phyloP scores from a whole-genome alignment of 2,888 invertebrate genomes.

The Mellilla xanthometata region DNA sequence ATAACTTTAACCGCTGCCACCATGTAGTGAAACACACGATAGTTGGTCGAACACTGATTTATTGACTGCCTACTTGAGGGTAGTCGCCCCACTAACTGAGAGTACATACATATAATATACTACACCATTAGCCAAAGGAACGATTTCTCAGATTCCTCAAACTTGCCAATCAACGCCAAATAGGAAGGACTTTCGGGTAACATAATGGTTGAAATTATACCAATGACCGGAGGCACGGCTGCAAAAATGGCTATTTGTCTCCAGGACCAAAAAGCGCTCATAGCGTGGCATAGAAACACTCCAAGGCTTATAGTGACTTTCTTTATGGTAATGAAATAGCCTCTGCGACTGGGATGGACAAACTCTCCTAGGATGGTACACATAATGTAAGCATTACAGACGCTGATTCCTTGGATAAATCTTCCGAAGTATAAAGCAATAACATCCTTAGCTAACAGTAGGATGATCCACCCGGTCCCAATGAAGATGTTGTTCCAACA shows the following conservation, averaged over 20 bases:
- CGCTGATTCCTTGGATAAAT: slow-evolving; percentile 41
- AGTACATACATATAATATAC: too few species aligned
- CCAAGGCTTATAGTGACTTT: slow-evolving; percentile 38
- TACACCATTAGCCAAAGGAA: slow-evolving; percentile 43
- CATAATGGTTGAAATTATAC: slow-evolving; percentile 34
- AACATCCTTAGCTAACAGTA: slow-evolving; percentile 37
- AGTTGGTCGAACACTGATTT: too few species aligned
- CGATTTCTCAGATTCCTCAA: slow-evolving; percentile 40
- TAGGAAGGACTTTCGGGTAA: slow-evolving; percentile 53
- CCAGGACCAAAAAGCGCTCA: slow-evolving; percentile 41
- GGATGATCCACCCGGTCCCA: slow-evolving; percentile 41
- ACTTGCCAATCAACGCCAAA: slow-evolving; percentile 45
- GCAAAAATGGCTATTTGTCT: slow-evolving; percentile 40
- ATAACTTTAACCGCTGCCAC: too few species aligned
- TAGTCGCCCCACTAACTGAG: too few species aligned
- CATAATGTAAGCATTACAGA: slow-evolving; percentile 40
- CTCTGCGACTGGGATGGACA: slow-evolving; percentile 40
- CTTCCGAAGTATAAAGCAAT: slow-evolving; percentile 38
- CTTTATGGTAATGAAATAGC: slow-evolving; percentile 42
- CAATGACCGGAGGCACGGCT: slow-evolving; percentile 20
- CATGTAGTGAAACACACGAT: too few species aligned
- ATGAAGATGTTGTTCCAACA: slow-evolving; percentile 17
- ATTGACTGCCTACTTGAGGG: too few species aligned
- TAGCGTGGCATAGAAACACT: slow-evolving; percentile 40
- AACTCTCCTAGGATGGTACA: slow-evolving; percentile 45